A percentile compares a stretch with the other conserved stretches of the same genome.
These are phyloP conservation scores for Orestias chungarensis DNA, from an alignment of 2,797 vertebrate species.

Conservation along the genomic window DNA sequence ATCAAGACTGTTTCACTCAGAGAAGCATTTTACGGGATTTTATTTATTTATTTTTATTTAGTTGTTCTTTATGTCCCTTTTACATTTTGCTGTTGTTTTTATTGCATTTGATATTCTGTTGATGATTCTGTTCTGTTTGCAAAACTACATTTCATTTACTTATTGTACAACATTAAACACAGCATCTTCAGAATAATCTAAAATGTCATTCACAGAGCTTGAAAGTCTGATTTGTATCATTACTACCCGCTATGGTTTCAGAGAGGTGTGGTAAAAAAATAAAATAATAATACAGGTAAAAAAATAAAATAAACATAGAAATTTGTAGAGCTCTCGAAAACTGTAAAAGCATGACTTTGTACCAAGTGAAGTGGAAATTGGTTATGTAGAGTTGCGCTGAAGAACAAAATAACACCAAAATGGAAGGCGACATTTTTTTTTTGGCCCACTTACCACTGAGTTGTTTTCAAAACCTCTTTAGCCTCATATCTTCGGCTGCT, in stretches of 20 bases:
- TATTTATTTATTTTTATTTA: neutral
- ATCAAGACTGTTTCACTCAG: neutral
- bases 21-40: neutral
- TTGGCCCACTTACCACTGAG: constrained; percentile 71
- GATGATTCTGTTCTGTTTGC: neutral
- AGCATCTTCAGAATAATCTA: neutral
- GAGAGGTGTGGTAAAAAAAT: constrained; percentile 1
- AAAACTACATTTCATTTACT: neutral
- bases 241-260: too few species aligned
- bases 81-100: neutral
- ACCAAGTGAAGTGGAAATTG: constrained; percentile 7
- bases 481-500: constrained; percentile 81
- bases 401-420: constrained; percentile 44
- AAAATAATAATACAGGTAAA: neutral
- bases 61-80: neutral
- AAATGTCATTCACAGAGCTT: neutral
- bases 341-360: constrained; percentile 15
- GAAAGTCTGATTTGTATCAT: neutral
- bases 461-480: constrained; percentile 80
- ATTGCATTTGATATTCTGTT: neutral
- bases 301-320: neutral
- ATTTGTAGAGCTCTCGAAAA: neutral
- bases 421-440: constrained; percentile 17
- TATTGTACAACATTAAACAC: neutral
- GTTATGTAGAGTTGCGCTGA: constrained; percentile 3